A percentile compares a stretch with the other conserved stretches of the same genome.
phyloP scores from a whole-genome alignment of 2,888 invertebrate species.

The Papilio protenor region DNA sequence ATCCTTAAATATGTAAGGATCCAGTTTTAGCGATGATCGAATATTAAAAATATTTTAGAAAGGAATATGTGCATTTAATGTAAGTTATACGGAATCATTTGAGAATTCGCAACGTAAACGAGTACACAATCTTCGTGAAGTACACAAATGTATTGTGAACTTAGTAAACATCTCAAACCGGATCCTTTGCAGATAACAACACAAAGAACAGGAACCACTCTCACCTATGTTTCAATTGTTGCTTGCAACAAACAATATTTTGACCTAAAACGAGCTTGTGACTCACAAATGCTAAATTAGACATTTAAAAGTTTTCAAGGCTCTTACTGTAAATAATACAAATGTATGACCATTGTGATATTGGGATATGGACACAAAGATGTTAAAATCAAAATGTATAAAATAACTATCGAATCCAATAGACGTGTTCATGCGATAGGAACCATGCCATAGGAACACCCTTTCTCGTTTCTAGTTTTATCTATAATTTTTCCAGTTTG shows the following conservation, averaged over 20 bases:
- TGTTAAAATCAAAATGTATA: background rate
- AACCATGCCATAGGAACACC: no score
- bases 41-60: slow-evolving; percentile 20
- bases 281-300: slow-evolving; percentile 11
- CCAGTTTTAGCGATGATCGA: slow-evolving; percentile 4
- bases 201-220: slow-evolving; percentile 38
- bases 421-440: background rate
- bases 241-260: slow-evolving; percentile 18
- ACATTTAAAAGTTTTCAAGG: slow-evolving; percentile 2
- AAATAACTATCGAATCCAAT: background rate
- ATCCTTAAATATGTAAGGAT: background rate
- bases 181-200: slow-evolving; percentile 33
- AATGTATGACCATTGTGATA: background rate
- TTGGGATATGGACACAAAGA: background rate
- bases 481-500: background rate
- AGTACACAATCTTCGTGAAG: slow-evolving; percentile 7
- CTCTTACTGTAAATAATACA: background rate
- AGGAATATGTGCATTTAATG: slow-evolving; percentile 15
- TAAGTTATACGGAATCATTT: slow-evolving; percentile 20
- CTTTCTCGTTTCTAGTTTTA: no score
- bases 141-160: slow-evolving; percentile 30
- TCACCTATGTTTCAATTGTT: slow-evolving; percentile 37
- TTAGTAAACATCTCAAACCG: slow-evolving; percentile 38
- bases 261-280: slow-evolving; percentile 25
- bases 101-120: slow-evolving; percentile 15